Evolutionary conservation across 2,888 invertebrate genomes (phyloP), one percentile per base, ranked within the genome.

Genomic region (Himalopsyche kuldschensis): DNA sequence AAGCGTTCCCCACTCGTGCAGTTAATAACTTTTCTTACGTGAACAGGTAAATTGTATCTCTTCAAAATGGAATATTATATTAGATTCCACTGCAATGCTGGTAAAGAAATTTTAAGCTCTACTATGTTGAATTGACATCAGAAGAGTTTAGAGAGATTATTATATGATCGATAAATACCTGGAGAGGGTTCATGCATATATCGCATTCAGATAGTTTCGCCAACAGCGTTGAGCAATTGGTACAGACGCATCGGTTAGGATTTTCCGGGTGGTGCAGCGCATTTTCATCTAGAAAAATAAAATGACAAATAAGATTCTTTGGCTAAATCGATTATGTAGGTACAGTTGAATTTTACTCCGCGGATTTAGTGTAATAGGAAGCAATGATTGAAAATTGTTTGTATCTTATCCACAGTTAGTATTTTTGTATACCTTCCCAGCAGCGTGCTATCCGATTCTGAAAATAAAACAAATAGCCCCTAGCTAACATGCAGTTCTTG

Each of bases 181-280:
- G 92, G 86, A 92, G 87, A 2, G 92, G 91, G 85, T 92, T 91
- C 88, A 91, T 88, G 87, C 92, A 92, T 87, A 92, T 92, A 82
- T 91, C 91, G 89, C 92, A 92, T 85, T 92, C 91, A 35, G 92
- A 89, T 87, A 91, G 91, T 84, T 91, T 89, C 76, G 91, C 90
- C 6, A 91, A 87, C 6, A 92, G 87, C 80, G 91, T 91, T 55
- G 91, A 90, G 84, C 92, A 92, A 88, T 92, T 92, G 1, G 91
- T 91, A 81, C 92, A 92, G 27, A 89, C 80, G 87, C 91, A 91
- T 82, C 90, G 1, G 24, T 55, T 55, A 0, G 88, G 85, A 3
- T 90, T 88, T 85, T 89, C 90, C 35, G 90, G 91, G 81, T 55
- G 55, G 20, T 20, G 55, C 55, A 55, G 24, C 15, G 55, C 24